Conservation (phyloP, 1,140 invertebrate genomes). For the Drosophila navojoa region DNA sequence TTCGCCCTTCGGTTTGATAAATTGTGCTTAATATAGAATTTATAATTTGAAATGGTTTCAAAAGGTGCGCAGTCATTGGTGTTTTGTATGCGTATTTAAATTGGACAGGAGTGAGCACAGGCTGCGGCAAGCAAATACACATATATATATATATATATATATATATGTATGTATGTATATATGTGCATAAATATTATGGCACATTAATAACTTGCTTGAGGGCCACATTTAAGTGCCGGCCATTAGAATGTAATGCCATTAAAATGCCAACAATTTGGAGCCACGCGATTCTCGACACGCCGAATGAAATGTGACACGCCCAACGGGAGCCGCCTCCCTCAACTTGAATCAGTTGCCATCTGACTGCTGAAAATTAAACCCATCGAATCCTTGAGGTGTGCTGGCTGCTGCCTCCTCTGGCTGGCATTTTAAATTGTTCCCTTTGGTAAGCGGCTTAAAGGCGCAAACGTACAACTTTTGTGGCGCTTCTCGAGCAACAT, state of each 20-base stretch:
- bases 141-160: conserved; percentile 5
- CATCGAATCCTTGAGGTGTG: conserved; percentile 9
- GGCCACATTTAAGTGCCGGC: conserved; percentile 25
- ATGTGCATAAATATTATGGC: conserved; percentile 53
- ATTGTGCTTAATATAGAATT: conserved; percentile 35
- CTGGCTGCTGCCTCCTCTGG: conserved; percentile 2
- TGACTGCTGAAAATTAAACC: conserved; percentile 57
- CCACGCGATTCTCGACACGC: conserved; percentile 63
- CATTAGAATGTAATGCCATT: conserved; percentile 60
- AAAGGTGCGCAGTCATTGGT: conserved; percentile 15
- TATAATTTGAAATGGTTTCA: conserved; percentile 28
- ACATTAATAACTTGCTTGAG: conserved; percentile 61
- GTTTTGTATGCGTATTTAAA: conserved; percentile 48
- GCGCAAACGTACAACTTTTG: conserved; percentile 15
- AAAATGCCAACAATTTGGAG: conserved; percentile 70
- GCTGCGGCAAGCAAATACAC: conserved; percentile 17
- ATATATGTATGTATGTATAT: neutral
- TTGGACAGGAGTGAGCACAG: conserved; percentile 10
- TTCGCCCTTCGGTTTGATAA: neutral
- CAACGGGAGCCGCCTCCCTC: conserved; percentile 1
- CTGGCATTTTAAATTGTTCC: conserved; percentile 9
- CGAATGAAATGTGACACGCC: conserved; percentile 70
- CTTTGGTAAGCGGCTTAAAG: conserved; percentile 23
- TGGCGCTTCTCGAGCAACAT: neutral
- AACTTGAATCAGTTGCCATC: conserved; percentile 20